A percentile compares a stretch with the other conserved stretches of the same genome.
Conservation (phyloP, 2,888 invertebrate species). For the Gortyna flavago region DNA sequence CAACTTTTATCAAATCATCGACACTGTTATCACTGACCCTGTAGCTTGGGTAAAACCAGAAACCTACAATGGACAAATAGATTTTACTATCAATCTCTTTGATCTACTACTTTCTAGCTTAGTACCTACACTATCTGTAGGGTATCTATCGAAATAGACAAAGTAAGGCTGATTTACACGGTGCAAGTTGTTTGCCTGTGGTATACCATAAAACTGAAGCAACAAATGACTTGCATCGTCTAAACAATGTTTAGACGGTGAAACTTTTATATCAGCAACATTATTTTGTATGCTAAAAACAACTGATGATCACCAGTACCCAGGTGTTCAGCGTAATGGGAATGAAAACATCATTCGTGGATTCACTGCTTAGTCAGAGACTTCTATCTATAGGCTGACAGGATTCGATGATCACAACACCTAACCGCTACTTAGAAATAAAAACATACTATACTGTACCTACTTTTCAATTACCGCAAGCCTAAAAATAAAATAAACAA, state of each 20-base stretch:
- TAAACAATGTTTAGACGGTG: background rate
- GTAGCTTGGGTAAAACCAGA: conserved; percentile 7
- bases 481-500: conserved; percentile 31
- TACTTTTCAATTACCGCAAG: background rate
- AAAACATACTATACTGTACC: background rate
- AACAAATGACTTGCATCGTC: background rate
- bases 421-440: background rate
- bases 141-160: background rate
- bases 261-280: background rate
- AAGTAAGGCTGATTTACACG: background rate
- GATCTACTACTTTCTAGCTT: background rate
- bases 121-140: background rate
- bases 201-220: background rate
- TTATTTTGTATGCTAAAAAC: background rate
- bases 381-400: fast-evolving
- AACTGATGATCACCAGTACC: too few species aligned
- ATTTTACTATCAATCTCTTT: background rate
- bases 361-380: background rate
- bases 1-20: conserved; percentile 8
- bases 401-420: background rate
- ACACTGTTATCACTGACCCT: background rate
- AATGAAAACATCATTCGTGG: background rate
- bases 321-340: too few species aligned
- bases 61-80: background rate
- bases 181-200: background rate